Evolutionary conservation across 2,113 vertebrate species (phyloP), one percentile per base, ranked within the genome.

Genomic region (Todiramphus saurophagus): DNA sequence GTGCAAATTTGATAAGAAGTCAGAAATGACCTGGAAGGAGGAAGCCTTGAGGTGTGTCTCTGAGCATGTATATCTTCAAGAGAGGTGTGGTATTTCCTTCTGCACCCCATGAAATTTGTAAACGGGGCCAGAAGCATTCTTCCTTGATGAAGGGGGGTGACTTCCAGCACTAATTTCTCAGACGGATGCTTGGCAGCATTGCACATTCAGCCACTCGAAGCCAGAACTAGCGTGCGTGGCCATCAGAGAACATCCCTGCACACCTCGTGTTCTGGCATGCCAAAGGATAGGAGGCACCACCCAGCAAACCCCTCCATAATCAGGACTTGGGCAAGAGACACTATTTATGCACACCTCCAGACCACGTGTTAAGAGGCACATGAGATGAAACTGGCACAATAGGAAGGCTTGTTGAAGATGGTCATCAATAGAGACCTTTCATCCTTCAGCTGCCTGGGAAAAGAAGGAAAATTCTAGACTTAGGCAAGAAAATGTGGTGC

Each of bases 171-270:
- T 48, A 21, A 50, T 63, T 56, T 64, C 18, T 56, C 67, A 39
- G 62, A 33, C 2, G 5, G 21, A 13, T 3, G 4, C 72, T 74
- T n/a, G 50, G 77, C 73, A 93, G 68, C 3, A 0, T 17, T 64
- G 74, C 60, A 35, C 28, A 17, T 44, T 62, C 48, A 66, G 55
- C 37, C 14, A 27, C 44, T 30, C 28, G 33, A 82, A 79, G 25
- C 15, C 67, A 88, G 55, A 77, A 37, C 18, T 18, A 9, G 13
- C 18, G 4, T 10, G 0, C 0, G 0, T 81, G 39, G 37, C 48
- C 4, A 1, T 14, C 44, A 70, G 44, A 4, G 5, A 2, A 41
- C 7, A 7, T 41, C 48, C 44, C 67, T 28, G 24, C 33, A 56
- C 2, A 4, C 11, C 11, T 55, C 24, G 2, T 28, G 33, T 67